These are phyloP conservation scores for Sebastes reedi DNA, from an alignment of 2,797 vertebrate genomes.

Conservation along the genomic window DNA sequence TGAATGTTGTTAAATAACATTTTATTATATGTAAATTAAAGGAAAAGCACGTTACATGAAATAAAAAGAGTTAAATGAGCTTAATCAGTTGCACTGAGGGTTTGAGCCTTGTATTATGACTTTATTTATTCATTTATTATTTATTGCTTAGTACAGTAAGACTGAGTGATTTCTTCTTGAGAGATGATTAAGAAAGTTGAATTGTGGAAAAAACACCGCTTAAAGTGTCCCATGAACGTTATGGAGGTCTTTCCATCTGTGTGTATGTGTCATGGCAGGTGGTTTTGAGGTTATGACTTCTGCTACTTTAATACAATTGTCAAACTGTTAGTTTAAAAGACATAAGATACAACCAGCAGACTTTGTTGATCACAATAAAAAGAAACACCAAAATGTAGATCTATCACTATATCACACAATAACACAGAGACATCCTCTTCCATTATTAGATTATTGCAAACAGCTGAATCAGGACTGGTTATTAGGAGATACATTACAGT, in stretches of 20 bases:
- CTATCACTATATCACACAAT: not conserved
- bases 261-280: constrained; percentile 37
- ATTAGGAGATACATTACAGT: not conserved
- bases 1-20: not conserved
- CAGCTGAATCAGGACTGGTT: not conserved
- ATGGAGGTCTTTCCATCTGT: constrained; percentile 48
- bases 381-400: not conserved
- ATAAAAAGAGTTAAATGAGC: not conserved
- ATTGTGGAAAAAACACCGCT: constrained; percentile 24
- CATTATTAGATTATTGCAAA: not conserved
- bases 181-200: not conserved
- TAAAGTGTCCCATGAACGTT: constrained; percentile 35
- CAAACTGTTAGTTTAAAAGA: not conserved
- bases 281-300: constrained; percentile 41
- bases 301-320: not conserved
- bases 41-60: not conserved
- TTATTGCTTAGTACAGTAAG: not conserved
- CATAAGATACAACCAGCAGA: not conserved
- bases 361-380: not conserved
- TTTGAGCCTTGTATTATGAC: not conserved
- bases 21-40: not conserved
- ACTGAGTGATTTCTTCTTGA: not conserved
- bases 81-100: not conserved
- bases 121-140: not conserved
- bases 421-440: not conserved